These are phyloP conservation scores for Anarhynchus alexandrinus DNA, from an alignment of 2,113 vertebrate species.

Conservation along the genomic window DNA sequence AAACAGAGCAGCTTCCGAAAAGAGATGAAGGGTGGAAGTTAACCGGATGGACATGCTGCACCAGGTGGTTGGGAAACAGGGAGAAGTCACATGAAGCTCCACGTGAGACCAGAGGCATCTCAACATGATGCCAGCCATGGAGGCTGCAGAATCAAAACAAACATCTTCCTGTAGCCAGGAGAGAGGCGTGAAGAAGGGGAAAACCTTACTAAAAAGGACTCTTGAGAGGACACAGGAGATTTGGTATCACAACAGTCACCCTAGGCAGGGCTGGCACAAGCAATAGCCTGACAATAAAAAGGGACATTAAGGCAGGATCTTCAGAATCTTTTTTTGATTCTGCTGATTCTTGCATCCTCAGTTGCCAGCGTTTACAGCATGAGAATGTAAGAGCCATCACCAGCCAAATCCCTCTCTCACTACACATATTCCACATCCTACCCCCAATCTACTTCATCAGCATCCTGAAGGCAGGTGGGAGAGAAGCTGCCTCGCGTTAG, in stretches of 20 bases:
- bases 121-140: neutral
- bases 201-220: neutral
- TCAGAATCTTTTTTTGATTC: neutral
- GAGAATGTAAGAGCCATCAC: neutral
- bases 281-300: neutral
- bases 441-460: neutral
- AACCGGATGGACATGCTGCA: neutral
- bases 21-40: neutral
- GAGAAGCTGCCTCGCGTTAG: neutral
- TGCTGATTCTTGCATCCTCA: neutral
- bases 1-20: neutral
- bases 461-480: neutral
- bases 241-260: neutral
- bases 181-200: neutral
- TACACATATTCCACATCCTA: neutral
- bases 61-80: neutral
- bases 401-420: neutral
- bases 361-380: neutral
- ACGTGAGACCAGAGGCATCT: neutral
- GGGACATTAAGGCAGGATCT: neutral
- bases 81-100: neutral
- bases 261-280: neutral
- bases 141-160: neutral
- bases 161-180: neutral
- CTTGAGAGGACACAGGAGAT: neutral